phyloP scores from a whole-genome alignment of 2,888 invertebrate genomes.

The Epiblema foenella region DNA sequence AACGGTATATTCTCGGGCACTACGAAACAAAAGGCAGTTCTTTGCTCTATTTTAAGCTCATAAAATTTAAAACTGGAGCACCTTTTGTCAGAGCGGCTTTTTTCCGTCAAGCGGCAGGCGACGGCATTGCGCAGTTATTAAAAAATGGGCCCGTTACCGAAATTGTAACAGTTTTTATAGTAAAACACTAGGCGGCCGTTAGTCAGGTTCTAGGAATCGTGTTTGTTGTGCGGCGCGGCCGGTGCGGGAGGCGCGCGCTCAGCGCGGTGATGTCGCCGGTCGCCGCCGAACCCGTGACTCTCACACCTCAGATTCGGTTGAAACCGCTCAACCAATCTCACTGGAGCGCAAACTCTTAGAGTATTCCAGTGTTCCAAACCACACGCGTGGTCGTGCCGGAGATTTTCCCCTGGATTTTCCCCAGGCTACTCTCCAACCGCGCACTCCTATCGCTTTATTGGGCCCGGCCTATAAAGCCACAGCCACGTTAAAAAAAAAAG shows the following conservation, averaged over 20 bases:
- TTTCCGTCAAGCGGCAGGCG: slow-evolving; percentile 46
- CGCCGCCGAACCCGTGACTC: too few species aligned
- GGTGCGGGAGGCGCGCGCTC: too few species aligned
- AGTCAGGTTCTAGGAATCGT: slow-evolving; percentile 24
- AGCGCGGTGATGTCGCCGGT: neutral
- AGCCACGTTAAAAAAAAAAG: too few species aligned
- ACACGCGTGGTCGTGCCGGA: too few species aligned
- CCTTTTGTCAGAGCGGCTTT: slow-evolving; percentile 58
- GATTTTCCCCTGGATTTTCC: too few species aligned
- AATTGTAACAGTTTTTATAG: slow-evolving; percentile 68
- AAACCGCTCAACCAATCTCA: too few species aligned
- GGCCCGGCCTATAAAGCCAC: too few species aligned
- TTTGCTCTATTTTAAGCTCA: slow-evolving; percentile 64
- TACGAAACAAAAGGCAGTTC: slow-evolving; percentile 50
- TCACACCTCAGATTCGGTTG: too few species aligned
- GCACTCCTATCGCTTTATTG: too few species aligned
- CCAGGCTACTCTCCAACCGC: too few species aligned
- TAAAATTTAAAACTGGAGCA: slow-evolving; percentile 75
- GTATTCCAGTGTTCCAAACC: too few species aligned
- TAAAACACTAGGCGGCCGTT: slow-evolving; percentile 45
- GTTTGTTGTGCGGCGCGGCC: slow-evolving; percentile 7
- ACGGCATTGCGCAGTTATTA: slow-evolving; percentile 50
- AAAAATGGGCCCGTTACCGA: slow-evolving; percentile 64
- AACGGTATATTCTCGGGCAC: slow-evolving; percentile 39
- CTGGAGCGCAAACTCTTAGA: too few species aligned